Conservation (phyloP, 2,888 invertebrate species). For the Scaeva pyrastri region DNA sequence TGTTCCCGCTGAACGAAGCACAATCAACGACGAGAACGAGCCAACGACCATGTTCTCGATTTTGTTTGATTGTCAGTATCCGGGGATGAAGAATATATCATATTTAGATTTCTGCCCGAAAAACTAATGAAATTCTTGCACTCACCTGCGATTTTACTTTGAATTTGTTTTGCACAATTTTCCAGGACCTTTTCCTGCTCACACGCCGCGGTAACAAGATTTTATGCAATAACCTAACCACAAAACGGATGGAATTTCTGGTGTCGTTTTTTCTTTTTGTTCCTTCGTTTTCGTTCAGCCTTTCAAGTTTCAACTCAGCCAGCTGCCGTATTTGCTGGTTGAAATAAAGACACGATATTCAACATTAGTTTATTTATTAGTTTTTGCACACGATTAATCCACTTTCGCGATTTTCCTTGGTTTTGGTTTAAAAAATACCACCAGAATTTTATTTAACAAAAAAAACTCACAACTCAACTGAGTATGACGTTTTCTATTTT, state of each 20-base stretch:
- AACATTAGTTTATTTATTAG: slow-evolving; percentile 18
- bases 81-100: slow-evolving; percentile 21
- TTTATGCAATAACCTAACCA: slow-evolving; percentile 77
- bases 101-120: slow-evolving; percentile 37
- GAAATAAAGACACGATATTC: slow-evolving; percentile 48
- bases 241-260: slow-evolving; percentile 71
- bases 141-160: slow-evolving; percentile 55
- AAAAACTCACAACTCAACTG: slow-evolving; percentile 50
- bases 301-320: slow-evolving; percentile 50
- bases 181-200: slow-evolving; percentile 40
- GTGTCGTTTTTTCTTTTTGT: slow-evolving; percentile 61
- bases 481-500: slow-evolving; percentile 75
- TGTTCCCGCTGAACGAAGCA: slow-evolving; percentile 33
- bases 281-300: slow-evolving; percentile 46
- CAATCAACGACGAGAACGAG: slow-evolving; percentile 15
- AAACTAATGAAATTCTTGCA: slow-evolving; percentile 32
- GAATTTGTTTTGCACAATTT: slow-evolving; percentile 55
- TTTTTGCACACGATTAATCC: slow-evolving; percentile 39
- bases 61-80: slow-evolving; percentile 23
- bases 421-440: slow-evolving; percentile 2
- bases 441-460: slow-evolving; percentile 27
- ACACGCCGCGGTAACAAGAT: slow-evolving; percentile 67
- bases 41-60: slow-evolving; percentile 62
- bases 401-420: slow-evolving; percentile 6
- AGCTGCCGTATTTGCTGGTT: slow-evolving; percentile 66